These are phyloP conservation scores for Drosophila murphyi DNA, from an alignment of 1,140 invertebrate genomes.

Conservation along the genomic window DNA sequence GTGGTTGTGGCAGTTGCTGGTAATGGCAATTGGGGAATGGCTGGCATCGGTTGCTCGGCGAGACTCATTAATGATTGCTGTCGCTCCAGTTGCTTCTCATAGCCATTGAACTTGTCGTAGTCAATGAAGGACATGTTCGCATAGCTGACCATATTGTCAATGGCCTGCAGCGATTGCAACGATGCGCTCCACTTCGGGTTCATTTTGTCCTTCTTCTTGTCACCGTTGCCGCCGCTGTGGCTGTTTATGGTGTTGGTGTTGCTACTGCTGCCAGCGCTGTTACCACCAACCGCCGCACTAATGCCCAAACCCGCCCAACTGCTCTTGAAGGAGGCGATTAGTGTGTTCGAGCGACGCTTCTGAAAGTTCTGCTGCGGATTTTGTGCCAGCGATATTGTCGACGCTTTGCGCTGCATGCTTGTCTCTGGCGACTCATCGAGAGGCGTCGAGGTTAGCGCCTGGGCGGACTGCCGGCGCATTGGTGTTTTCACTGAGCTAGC, in stretches of 20 bases:
- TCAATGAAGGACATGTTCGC: slow-evolving; percentile 84
- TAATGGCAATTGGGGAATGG: slow-evolving; percentile 41
- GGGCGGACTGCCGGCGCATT: slow-evolving; percentile 53
- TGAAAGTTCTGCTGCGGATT: slow-evolving; percentile 75
- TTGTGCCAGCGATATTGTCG: slow-evolving; percentile 48
- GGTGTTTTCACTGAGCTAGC: slow-evolving; percentile 51
- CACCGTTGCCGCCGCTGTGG: slow-evolving; percentile 16
- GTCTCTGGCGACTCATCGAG: slow-evolving; percentile 43
- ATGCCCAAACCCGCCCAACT: slow-evolving; percentile 45
- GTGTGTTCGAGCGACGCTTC: slow-evolving; percentile 71
- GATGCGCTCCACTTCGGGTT: slow-evolving; percentile 84
- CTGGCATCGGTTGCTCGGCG: slow-evolving; percentile 46
- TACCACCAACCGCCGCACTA: slow-evolving; percentile 22
- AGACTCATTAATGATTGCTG: slow-evolving; percentile 76
- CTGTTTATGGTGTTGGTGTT: slow-evolving; percentile 1
- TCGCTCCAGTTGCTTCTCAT: slow-evolving; percentile 80
- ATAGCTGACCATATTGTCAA: slow-evolving; percentile 84
- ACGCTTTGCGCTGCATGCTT: slow-evolving; percentile 48
- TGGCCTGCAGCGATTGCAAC: slow-evolving; percentile 80
- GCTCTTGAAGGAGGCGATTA: slow-evolving; percentile 73
- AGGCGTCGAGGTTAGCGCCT: slow-evolving; percentile 62
- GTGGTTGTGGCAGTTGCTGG: slow-evolving; percentile 36
- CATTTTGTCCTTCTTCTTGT: slow-evolving; percentile 76
- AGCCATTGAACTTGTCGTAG: slow-evolving; percentile 84
- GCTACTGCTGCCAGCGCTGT: slow-evolving; percentile 8